These are phyloP conservation scores for Turritopsis dohrnii DNA, from an alignment of 30 jellyfish, hydroid and myxozoan species.

Conservation along the genomic window DNA sequence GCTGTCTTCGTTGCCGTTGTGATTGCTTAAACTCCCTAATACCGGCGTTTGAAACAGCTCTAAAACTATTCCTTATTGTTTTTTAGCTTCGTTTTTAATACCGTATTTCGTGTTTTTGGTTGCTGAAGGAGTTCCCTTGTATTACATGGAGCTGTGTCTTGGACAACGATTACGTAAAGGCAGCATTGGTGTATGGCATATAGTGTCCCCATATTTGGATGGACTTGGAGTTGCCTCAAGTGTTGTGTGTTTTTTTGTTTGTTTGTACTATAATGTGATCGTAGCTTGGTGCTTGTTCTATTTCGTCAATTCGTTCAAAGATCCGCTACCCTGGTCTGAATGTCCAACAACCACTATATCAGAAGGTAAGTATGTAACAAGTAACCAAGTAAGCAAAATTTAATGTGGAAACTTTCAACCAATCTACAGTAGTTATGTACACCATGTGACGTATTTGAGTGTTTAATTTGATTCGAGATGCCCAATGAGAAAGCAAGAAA, in stretches of 20 bases:
- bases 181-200: slow-evolving; percentile 93
- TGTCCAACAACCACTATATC: slow-evolving; percentile 64
- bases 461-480: no score
- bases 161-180: slow-evolving; percentile 99
- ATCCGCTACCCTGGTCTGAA: slow-evolving; percentile 95
- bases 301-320: slow-evolving; percentile 73
- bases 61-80: not conserved
- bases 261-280: slow-evolving; percentile 92
- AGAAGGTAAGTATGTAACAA: slow-evolving; percentile 39
- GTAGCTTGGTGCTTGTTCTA: slow-evolving; percentile 96
- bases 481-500: no score
- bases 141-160: slow-evolving; percentile 92
- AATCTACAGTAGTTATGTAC: no score
- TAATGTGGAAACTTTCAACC: no score
- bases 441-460: no score
- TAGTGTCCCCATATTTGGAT: slow-evolving; percentile 83
- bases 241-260: slow-evolving; percentile 80
- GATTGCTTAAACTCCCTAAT: no score
- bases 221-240: slow-evolving; percentile 96
- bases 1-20: no score
- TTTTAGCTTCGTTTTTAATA: slow-evolving; percentile 90
- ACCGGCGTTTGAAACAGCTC: no score
- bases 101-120: slow-evolving; percentile 89
- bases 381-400: no score
- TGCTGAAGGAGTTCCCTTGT: slow-evolving; percentile 91